Conservation (phyloP, 2,113 vertebrate species). For the Coptodon rendalli region DNA sequence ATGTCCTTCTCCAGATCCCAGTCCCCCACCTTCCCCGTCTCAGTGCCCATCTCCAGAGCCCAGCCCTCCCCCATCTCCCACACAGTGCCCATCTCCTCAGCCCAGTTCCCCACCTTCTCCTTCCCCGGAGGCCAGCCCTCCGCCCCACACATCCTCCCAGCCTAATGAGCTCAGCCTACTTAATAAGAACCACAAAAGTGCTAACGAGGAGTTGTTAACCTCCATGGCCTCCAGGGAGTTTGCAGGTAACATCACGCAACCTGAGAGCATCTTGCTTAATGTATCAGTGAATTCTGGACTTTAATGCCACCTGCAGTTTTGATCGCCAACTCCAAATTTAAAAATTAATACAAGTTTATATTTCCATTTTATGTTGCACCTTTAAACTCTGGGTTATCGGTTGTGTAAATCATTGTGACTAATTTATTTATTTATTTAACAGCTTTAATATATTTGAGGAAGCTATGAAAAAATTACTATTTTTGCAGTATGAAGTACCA, state of each 20-base stretch:
- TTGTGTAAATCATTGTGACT: background rate
- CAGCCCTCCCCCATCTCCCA: background rate
- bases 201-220: constrained; percentile 8
- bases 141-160: background rate
- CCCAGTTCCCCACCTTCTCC: background rate
- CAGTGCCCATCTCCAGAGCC: background rate
- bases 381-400: background rate
- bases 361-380: background rate
- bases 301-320: background rate
- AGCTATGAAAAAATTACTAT: background rate
- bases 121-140: background rate
- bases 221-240: background rate
- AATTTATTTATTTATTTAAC: background rate
- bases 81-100: background rate
- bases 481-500: background rate
- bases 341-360: background rate
- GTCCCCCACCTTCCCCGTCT: background rate
- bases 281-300: background rate
- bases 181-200: background rate
- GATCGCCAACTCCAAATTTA: background rate
- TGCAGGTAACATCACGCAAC: constrained; percentile 36
- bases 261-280: background rate
- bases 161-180: background rate
- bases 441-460: background rate
- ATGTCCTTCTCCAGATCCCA: constrained; percentile 28